Conservation (phyloP, 2,113 vertebrate species). For the Kryptolebias marmoratus region DNA sequence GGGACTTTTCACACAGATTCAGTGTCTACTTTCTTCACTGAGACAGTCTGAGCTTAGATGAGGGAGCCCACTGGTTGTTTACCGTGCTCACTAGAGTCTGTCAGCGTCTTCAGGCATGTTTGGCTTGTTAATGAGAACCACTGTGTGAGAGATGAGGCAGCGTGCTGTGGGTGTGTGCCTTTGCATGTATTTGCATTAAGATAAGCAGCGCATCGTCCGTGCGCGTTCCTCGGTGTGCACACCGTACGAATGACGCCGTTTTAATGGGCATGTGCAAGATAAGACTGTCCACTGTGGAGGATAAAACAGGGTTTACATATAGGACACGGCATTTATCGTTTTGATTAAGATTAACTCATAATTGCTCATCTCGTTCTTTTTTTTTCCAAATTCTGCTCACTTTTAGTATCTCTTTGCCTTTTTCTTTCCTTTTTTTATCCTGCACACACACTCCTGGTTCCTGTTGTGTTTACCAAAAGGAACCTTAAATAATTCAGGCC, state of each 20-base stretch:
- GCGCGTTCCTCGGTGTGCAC: conserved; percentile 35
- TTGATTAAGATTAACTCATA: conserved; percentile 62
- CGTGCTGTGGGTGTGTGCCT: conserved; percentile 56
- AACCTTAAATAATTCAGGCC: conserved; percentile 73
- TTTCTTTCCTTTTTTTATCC: conserved; percentile 2
- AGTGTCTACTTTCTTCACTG: background rate
- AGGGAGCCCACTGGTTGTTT: conserved; percentile 75
- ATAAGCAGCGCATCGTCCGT: conserved; percentile 40
- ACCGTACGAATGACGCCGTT: conserved; percentile 33
- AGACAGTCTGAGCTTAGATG: conserved; percentile 64
- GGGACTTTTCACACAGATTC: conserved; percentile 32
- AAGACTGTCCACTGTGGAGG: conserved; percentile 15
- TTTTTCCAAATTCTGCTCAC: background rate
- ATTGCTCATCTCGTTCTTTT: conserved; percentile 33
- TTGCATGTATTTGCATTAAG: conserved; percentile 69
- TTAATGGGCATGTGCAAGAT: conserved; percentile 23
- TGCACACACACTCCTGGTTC: conserved; percentile 22
- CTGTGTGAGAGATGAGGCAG: conserved; percentile 66
- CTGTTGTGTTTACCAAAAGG: conserved; percentile 68
- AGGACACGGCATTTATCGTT: conserved; percentile 43
- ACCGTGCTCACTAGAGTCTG: conserved; percentile 76
- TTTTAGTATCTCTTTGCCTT: conserved; percentile 14
- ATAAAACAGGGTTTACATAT: conserved; percentile 50
- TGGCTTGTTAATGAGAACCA: conserved; percentile 79
- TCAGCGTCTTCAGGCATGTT: conserved; percentile 80